These are phyloP conservation scores for Strigamia maritima DNA, from an alignment of 2,888 invertebrate species.

Conservation along the genomic window DNA sequence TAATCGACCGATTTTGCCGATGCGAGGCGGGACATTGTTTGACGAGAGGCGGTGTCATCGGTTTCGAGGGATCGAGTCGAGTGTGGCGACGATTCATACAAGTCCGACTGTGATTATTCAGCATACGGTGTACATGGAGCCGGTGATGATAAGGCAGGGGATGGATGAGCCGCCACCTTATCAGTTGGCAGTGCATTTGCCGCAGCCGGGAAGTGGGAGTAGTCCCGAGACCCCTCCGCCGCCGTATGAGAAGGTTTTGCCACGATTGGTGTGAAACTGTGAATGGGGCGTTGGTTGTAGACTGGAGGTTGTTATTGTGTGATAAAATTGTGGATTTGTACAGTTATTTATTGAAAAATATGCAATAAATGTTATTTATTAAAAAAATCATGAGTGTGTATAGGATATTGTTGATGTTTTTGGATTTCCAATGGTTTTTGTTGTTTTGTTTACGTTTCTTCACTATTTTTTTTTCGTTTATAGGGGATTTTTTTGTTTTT, in stretches of 20 bases:
- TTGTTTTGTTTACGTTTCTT: too few relatives aligned
- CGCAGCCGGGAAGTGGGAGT: neutral
- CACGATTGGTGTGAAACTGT: neutral
- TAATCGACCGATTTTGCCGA: neutral
- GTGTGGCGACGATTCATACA: neutral
- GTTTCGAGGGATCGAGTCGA: neutral
- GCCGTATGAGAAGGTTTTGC: neutral
- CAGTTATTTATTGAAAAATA: too few relatives aligned
- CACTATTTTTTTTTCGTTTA: too few relatives aligned
- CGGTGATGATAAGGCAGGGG: neutral
- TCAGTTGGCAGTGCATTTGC: neutral
- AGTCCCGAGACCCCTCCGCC: neutral
- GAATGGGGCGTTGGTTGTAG: too few relatives aligned
- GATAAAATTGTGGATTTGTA: too few relatives aligned
- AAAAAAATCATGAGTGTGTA: too few relatives aligned
- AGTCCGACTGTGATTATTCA: neutral
- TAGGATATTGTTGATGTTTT: too few relatives aligned
- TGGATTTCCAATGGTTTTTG: too few relatives aligned
- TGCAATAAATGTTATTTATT: neutral
- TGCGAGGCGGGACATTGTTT: neutral
- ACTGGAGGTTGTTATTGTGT: too few relatives aligned
- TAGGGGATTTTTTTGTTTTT: too few relatives aligned
- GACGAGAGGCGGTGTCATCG: neutral
- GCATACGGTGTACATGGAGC: neutral
- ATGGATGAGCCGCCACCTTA: neutral